Evolutionary conservation across 2,113 vertebrate species (phyloP).

Genomic region (Mormyrus iriodes): DNA sequence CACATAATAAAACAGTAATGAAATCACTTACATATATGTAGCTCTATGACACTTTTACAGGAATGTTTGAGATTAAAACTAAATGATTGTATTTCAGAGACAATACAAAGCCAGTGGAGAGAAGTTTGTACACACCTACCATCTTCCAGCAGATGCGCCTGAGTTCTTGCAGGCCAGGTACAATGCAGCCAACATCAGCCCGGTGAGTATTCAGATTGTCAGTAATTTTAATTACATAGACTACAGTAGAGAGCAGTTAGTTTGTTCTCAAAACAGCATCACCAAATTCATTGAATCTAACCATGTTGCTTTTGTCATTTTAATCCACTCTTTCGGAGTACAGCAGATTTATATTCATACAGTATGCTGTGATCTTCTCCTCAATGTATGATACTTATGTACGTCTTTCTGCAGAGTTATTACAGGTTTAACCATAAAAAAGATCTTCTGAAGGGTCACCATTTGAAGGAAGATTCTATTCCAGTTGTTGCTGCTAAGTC

Average conservation of each 20-base stretch:
- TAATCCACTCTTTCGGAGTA: neutral
- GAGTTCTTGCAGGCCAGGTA: slow-evolving; percentile 81
- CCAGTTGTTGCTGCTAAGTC: slow-evolving; percentile 73
- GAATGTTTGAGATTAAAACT: neutral
- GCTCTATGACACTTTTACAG: neutral
- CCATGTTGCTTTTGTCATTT: neutral
- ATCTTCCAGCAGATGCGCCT: slow-evolving; percentile 73
- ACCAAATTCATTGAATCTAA: neutral
- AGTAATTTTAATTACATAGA: neutral
- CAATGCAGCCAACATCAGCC: slow-evolving; percentile 82
- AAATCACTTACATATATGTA: neutral
- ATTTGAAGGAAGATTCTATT: slow-evolving; percentile 75
- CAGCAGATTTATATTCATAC: neutral
- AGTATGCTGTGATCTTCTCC: neutral
- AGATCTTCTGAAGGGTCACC: slow-evolving; percentile 80
- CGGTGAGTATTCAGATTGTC: slow-evolving; percentile 59
- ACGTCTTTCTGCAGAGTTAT: slow-evolving; percentile 60
- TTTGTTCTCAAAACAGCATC: neutral
- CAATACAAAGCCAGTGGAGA: slow-evolving; percentile 84
- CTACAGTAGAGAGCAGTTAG: neutral
- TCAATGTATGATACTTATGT: neutral
- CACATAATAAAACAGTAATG: neutral
- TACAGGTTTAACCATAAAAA: slow-evolving; percentile 78
- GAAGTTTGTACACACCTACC: slow-evolving; percentile 78
- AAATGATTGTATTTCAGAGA: slow-evolving; percentile 57